A percentile compares a stretch with the other conserved stretches of the same genome.
These are phyloP conservation scores for Phoenicopterus ruber DNA, from an alignment of 2,113 vertebrate genomes.

Conservation along the genomic window DNA sequence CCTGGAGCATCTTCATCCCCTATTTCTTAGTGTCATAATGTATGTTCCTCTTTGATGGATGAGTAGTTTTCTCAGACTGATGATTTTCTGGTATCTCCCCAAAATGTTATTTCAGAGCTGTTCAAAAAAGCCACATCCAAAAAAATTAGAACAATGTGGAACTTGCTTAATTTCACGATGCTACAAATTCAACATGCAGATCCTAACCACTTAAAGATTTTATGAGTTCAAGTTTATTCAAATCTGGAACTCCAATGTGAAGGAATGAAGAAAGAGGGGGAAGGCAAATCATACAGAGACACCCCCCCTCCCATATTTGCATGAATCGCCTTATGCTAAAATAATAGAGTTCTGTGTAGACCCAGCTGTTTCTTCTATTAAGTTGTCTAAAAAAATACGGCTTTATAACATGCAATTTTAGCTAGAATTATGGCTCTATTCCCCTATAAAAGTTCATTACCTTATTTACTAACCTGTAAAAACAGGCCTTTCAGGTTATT, in stretches of 20 bases:
- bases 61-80: conserved; percentile 6
- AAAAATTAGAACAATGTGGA: background rate
- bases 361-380: conserved; percentile 24
- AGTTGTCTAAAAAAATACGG: background rate
- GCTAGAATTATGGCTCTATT: background rate
- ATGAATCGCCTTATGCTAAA: background rate
- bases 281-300: background rate
- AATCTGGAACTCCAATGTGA: background rate
- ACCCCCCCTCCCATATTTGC: background rate
- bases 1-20: background rate
- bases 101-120: background rate
- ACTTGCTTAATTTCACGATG: background rate
- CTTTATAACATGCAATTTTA: background rate
- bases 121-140: background rate
- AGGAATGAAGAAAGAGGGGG: background rate
- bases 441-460: background rate
- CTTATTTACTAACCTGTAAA: background rate
- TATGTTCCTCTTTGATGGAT: conserved; percentile 32
- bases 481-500: background rate
- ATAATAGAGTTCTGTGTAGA: background rate
- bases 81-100: conserved; percentile 24
- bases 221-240: background rate
- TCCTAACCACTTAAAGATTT: background rate
- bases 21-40: background rate
- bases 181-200: background rate